Percentiles rank a stretch among this genome's conserved stretches.
These are phyloP conservation scores for Macropis europaea DNA, from an alignment of 2,888 invertebrate genomes.

Conservation along the genomic window DNA sequence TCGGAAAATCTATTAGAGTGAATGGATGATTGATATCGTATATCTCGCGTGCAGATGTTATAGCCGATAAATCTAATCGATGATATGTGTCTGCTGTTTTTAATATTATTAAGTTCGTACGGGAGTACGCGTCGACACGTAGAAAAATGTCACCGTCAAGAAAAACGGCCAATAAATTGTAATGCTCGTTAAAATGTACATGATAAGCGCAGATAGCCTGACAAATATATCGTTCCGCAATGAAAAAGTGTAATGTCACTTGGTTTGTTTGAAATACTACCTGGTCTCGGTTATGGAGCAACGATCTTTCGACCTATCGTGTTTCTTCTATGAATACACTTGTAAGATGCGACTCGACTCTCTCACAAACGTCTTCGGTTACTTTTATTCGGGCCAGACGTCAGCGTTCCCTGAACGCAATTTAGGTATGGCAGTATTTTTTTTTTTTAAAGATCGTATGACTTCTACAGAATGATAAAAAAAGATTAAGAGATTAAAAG, in stretches of 20 bases:
- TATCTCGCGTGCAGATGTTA: too few species aligned
- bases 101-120: background rate
- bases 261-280: background rate
- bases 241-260: background rate
- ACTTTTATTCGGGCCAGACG: background rate
- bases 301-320: background rate
- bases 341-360: background rate
- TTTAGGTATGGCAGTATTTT: too few species aligned
- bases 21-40: too few species aligned
- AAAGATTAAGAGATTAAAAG: too few species aligned
- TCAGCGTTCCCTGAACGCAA: too few species aligned
- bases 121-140: background rate
- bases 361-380: background rate
- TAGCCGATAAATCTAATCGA: too few species aligned
- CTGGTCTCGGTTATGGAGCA: background rate
- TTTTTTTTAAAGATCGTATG: too few species aligned
- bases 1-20: too few species aligned
- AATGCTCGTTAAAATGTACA: background rate
- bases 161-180: background rate
- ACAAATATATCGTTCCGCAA: background rate
- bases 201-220: background rate
- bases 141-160: background rate
- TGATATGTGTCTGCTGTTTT: background rate
- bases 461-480: too few species aligned
- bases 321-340: conserved; percentile 17